phyloP scores from a whole-genome alignment of 2,888 invertebrate genomes.

The Myopa testacea region DNA sequence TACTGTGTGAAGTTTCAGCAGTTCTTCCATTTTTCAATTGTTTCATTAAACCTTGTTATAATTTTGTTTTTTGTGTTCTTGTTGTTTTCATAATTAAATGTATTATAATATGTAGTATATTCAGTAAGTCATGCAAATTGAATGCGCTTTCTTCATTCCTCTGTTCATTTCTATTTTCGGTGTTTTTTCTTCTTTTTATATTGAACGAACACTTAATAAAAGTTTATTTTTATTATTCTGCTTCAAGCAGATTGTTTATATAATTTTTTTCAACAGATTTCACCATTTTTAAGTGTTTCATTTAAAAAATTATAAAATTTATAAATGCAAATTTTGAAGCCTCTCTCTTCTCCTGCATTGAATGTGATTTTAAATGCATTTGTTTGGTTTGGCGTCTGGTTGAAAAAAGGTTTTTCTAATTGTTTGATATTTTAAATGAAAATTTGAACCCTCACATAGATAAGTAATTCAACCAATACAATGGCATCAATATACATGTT shows the following conservation, averaged over 20 bases:
- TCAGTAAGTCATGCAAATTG: not conserved
- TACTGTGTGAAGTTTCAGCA: constrained; percentile 18
- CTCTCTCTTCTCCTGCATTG: not conserved
- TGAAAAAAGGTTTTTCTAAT: not conserved
- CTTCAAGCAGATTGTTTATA: not conserved
- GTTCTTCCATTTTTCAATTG: not conserved
- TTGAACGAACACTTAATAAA: constrained; percentile 21
- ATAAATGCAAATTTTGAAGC: constrained; percentile 14
- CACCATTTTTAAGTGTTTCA: not conserved
- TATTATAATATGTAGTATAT: not conserved
- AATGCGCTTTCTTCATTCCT: not conserved
- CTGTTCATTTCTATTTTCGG: not conserved
- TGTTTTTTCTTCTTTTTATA: not conserved
- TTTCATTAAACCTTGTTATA: constrained; percentile 1
- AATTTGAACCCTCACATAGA: no score
- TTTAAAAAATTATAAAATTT: not conserved
- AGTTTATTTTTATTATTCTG: constrained; percentile 1
- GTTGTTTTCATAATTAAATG: not conserved
- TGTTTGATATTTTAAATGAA: no score
- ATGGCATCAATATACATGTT: no score
- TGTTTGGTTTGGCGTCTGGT: not conserved
- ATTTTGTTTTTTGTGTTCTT: not conserved
- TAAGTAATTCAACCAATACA: no score
- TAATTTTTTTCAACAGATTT: not conserved
- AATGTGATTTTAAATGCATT: constrained; percentile 4